phyloP scores from a whole-genome alignment of 92 coral and sea anemone species.

The Umimayanthus chanpuru region DNA sequence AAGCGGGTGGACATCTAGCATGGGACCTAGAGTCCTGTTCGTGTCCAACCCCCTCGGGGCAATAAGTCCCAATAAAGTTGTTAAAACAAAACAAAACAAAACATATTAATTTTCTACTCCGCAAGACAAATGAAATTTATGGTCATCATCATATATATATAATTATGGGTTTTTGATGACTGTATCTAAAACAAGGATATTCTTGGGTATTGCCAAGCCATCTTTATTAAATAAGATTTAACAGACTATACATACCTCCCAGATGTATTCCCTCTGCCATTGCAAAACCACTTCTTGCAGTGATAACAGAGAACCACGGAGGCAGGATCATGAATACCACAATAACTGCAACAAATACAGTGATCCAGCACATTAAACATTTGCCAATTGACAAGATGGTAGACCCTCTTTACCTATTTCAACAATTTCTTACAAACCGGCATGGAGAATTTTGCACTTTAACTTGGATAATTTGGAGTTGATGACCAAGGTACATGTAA shows the following conservation, averaged over 20 bases:
- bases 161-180: background rate
- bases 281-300: slow-evolving; percentile 99
- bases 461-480: too few relatives aligned
- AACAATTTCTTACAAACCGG: background rate
- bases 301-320: slow-evolving; percentile 98
- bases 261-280: slow-evolving; percentile 97
- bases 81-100: too few relatives aligned
- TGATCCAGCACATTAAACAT: too few relatives aligned
- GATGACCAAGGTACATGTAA: too few relatives aligned
- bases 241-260: slow-evolving; percentile 73
- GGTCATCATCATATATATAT: background rate
- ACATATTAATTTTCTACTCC: background rate
- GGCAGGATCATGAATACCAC: slow-evolving; percentile 99
- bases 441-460: too few relatives aligned
- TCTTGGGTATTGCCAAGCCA: background rate
- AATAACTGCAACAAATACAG: slow-evolving; percentile 68
- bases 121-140: background rate
- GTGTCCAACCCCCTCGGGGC: too few relatives aligned
- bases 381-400: too few relatives aligned
- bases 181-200: background rate
- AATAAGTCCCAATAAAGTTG: too few relatives aligned
- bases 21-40: too few relatives aligned
- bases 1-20: too few relatives aligned
- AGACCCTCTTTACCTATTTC: too few relatives aligned
- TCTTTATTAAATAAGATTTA: background rate